Percentiles rank a stretch among this genome's conserved stretches.
Evolutionary conservation across 2,797 vertebrate species (phyloP).

Genomic region (Champsocephalus esox): DNA sequence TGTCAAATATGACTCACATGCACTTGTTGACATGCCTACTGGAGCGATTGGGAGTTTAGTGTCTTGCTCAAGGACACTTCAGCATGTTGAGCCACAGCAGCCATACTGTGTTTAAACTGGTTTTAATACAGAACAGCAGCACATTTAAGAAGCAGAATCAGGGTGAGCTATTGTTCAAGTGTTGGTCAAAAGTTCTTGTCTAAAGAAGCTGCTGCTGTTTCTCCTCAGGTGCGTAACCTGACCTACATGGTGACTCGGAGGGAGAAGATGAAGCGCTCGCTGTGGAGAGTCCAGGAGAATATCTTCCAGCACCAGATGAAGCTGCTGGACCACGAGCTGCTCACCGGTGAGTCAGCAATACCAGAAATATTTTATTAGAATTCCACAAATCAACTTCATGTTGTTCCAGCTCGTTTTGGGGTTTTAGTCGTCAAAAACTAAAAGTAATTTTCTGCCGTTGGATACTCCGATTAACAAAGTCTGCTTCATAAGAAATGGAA

Average conservation of each 20-base stretch:
- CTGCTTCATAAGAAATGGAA: background rate
- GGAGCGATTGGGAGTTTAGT: too few relatives aligned
- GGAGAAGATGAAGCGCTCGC: constrained; percentile 96
- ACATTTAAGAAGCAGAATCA: too few relatives aligned
- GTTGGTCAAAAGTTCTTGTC: background rate
- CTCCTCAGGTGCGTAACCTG: constrained; percentile 92
- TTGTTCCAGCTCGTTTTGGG: too few relatives aligned
- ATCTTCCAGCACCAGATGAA: constrained; percentile 93
- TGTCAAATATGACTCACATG: too few relatives aligned
- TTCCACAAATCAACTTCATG: background rate
- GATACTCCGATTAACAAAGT: background rate
- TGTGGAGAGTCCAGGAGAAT: constrained; percentile 96
- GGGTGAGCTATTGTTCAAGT: too few relatives aligned
- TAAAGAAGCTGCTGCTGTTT: constrained; percentile 1
- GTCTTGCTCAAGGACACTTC: too few relatives aligned
- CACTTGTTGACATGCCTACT: too few relatives aligned
- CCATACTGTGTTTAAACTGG: too few relatives aligned
- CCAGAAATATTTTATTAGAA: background rate
- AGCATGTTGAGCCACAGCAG: too few relatives aligned
- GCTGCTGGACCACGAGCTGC: constrained; percentile 90
- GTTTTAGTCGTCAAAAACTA: background rate
- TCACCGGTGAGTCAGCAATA: constrained; percentile 84
- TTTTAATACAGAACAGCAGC: too few relatives aligned
- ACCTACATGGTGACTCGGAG: constrained; percentile 99
- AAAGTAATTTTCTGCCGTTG: background rate